These are phyloP conservation scores for Petaurus breviceps DNA, from an alignment of 2,113 vertebrate species.

Conservation along the genomic window DNA sequence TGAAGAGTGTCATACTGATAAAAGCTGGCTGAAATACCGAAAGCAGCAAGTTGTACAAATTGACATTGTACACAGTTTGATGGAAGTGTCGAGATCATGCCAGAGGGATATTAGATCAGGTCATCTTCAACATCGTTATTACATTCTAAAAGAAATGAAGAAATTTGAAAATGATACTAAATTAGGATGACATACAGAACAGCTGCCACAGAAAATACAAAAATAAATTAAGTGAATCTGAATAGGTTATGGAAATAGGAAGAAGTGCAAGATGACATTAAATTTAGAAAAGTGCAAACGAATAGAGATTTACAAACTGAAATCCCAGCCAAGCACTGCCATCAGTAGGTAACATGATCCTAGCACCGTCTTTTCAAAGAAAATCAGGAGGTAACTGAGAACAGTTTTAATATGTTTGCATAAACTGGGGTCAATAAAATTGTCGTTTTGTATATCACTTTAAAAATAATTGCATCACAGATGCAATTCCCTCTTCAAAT, in stretches of 20 bases:
- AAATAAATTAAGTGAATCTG: conserved; percentile 28
- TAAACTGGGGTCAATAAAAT: background rate
- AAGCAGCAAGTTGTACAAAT: conserved; percentile 41
- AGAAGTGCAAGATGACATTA: conserved; percentile 21
- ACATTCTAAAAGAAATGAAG: conserved; percentile 53
- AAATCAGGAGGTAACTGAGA: background rate
- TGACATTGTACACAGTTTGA: conserved; percentile 29
- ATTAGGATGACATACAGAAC: conserved; percentile 26
- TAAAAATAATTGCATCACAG: background rate
- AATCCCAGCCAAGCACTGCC: background rate
- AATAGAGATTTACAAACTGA: conserved; percentile 40
- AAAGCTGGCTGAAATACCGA: conserved; percentile 51
- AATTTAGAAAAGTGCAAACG: background rate
- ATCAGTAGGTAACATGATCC: background rate
- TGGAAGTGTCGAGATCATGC: conserved; percentile 41
- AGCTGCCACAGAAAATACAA: conserved; percentile 19
- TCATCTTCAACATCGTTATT: conserved; percentile 31
- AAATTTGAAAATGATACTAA: conserved; percentile 50
- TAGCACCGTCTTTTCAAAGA: background rate
- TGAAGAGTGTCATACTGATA: conserved; percentile 60
- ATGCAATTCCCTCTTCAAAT: background rate
- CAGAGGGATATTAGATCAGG: conserved; percentile 16
- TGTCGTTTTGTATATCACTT: background rate
- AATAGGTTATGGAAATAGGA: conserved; percentile 11
- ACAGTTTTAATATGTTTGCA: background rate